A percentile compares a stretch with the other conserved stretches of the same genome.
Conservation (phyloP, 2,888 invertebrate species). For the Eretmocerus hayati region DNA sequence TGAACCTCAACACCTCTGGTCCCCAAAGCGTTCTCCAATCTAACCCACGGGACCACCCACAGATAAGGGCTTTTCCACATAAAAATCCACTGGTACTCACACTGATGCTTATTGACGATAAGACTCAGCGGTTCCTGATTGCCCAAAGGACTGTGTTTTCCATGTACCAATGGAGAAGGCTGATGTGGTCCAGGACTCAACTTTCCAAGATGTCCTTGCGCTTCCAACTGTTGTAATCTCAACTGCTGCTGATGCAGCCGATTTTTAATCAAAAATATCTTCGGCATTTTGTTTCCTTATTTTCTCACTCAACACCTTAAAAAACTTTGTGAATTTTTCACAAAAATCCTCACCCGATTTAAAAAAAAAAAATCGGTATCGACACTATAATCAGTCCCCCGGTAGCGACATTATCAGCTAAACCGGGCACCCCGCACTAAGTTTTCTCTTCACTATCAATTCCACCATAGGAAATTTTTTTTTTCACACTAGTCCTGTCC, state of each 20-base stretch:
- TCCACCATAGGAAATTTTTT: no score
- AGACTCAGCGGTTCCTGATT: conserved; percentile 48
- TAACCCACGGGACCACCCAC: conserved; percentile 2
- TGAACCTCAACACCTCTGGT: no score
- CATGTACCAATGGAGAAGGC: conserved; percentile 35
- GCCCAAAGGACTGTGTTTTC: conserved; percentile 43
- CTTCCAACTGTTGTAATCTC: conserved; percentile 71
- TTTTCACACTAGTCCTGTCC: no score
- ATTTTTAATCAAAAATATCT: conserved; percentile 87
- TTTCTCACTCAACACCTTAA: no score
- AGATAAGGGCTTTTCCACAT: neutral
- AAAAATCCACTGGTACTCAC: conserved; percentile 33
- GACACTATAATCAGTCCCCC: no score
- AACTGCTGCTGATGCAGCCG: conserved; percentile 87
- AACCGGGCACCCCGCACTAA: no score
- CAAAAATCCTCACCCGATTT: no score
- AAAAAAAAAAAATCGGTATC: no score
- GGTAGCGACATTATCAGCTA: no score
- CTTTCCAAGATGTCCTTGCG: conserved; percentile 64
- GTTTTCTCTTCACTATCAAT: no score
- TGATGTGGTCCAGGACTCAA: no score
- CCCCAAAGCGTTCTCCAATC: conserved; percentile 9
- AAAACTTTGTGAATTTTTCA: no score
- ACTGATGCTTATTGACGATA: conserved; percentile 48
- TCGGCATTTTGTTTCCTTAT: conserved; percentile 64